Evolutionary conservation across 2,113 vertebrate species (phyloP).

Genomic region (Odocoileus hemionus): DNA sequence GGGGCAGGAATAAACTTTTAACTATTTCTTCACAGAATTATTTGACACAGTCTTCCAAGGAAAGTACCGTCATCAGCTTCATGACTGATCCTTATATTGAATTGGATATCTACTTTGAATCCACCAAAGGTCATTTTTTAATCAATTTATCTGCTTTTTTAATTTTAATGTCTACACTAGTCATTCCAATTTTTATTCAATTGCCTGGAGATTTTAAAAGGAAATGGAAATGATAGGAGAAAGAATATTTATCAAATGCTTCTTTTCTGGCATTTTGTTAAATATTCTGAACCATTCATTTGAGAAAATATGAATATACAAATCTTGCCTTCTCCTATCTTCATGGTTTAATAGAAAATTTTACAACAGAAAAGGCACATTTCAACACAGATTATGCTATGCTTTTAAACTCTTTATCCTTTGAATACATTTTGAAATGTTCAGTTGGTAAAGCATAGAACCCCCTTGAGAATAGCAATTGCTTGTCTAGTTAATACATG

Average conservation of each 20-base stretch:
- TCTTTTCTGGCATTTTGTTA: neutral
- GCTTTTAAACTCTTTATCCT: neutral
- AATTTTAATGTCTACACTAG: constrained; percentile 44
- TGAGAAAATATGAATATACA: neutral
- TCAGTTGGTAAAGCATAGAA: neutral
- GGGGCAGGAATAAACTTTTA: neutral
- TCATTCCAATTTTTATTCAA: neutral
- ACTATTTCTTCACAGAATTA: neutral
- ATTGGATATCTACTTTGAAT: neutral
- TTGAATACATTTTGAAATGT: neutral
- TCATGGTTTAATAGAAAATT: neutral
- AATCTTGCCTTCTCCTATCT: neutral
- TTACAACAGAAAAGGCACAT: neutral
- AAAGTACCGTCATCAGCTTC: neutral
- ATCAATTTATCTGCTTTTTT: constrained; percentile 19
- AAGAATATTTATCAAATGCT: neutral
- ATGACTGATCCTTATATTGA: constrained; percentile 3
- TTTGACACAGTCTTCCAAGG: neutral
- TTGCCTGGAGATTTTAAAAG: constrained; percentile 8
- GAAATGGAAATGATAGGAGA: neutral
- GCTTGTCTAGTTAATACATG: neutral
- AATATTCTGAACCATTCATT: neutral
- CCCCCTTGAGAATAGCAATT: neutral
- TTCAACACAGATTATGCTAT: neutral
- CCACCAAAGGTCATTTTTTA: constrained; percentile 5